Base-by-base conservation (phyloP, 2,797 vertebrate species). In the Aplochiton taeniatus region DNA sequence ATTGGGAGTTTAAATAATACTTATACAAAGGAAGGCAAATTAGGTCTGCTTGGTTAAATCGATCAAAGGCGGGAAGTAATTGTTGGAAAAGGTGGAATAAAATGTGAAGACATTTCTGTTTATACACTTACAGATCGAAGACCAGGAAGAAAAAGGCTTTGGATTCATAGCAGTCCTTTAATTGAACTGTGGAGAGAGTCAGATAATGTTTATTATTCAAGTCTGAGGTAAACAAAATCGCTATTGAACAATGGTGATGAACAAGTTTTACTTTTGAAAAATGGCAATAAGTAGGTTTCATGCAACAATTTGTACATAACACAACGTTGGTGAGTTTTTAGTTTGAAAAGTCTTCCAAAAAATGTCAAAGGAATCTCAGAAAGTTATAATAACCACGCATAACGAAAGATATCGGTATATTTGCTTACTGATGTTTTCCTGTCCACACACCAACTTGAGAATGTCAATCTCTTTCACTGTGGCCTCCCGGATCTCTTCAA, bases 121-220 rank as follows among this genome's bases (percentile, higher is more conserved):
- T 31, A 56, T 19, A 66, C 87, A 96, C 97, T 96, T 87, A 99
- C 98, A 99, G 83, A 77, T 99, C 96, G 88, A 99, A 99, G 71
- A 99, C 92, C 85, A 99, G 81, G 93, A 98, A 98, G 92, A 94
- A 98, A 90, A 97, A 98, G 69, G 93, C 96, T 60, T 94, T 94
- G 78, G 97, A 95, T 85, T 96, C 96, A 1, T 91, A 99, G 86
- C 91, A 96, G 87, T 98, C 97, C 89, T 97, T 97, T 78, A 99
- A 92, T 89, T 97, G 95, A 80, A 98, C 98, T 99, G 89, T 83
- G 79, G 82, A 93, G 62, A 70, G 44, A 71, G 44, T 58, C 19
- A 57, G 54, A 4, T 65, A 3, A 73, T 31, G 20, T 16, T 7
- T 8, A 51, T 42, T 42, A 20, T 17, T 20, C 11, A 19, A 19